These are phyloP conservation scores for Mormyrops boulengeri DNA, from an alignment of 2,797 vertebrate genomes.

Conservation along the genomic window DNA sequence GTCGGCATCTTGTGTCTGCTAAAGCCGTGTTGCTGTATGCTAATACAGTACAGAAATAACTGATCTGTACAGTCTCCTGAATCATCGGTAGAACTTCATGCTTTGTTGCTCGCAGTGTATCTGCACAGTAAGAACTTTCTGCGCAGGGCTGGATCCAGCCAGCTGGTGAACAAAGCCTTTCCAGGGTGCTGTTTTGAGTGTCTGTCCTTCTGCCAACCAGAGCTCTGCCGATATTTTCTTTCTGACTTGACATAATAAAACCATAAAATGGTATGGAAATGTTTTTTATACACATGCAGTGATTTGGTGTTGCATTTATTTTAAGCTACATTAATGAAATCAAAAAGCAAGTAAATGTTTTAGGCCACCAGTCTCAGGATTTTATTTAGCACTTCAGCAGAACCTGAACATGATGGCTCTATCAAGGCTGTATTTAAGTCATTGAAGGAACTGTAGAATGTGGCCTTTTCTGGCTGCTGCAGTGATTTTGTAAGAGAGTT, in stretches of 20 bases:
- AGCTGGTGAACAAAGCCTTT: background rate
- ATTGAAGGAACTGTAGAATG: background rate
- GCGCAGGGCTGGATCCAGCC: background rate
- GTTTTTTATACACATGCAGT: background rate
- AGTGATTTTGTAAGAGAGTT: background rate
- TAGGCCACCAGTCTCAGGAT: background rate
- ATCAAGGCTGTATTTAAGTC: background rate
- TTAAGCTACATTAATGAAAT: background rate
- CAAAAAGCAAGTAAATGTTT: background rate
- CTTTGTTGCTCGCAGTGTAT: background rate
- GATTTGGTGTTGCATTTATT: background rate
- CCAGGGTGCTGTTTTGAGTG: background rate
- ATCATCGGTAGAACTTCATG: constrained; percentile 16
- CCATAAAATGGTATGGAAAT: background rate
- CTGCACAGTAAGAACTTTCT: background rate
- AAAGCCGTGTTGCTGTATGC: background rate
- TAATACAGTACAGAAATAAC: background rate
- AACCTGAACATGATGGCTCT: background rate
- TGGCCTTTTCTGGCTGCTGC: background rate
- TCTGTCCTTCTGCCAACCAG: background rate
- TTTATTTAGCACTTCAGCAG: background rate
- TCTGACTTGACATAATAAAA: background rate
- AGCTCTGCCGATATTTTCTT: background rate
- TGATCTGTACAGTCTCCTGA: background rate
- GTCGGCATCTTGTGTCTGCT: background rate